These are phyloP conservation scores for Champsocephalus esox DNA, from an alignment of 2,797 vertebrate species.

Conservation along the genomic window DNA sequence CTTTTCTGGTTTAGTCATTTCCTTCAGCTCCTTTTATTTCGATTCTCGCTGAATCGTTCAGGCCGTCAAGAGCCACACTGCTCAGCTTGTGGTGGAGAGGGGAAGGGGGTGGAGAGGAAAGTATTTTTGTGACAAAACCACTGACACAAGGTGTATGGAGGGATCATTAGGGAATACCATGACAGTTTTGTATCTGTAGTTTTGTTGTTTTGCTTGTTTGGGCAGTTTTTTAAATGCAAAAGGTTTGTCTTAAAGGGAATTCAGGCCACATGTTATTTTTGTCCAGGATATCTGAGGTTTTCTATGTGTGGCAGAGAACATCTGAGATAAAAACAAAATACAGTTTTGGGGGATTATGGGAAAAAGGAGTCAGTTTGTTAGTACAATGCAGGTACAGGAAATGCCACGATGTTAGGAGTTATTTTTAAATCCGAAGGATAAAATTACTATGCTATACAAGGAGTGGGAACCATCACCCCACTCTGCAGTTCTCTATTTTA, in stretches of 20 bases:
- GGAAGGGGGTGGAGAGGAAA: neutral
- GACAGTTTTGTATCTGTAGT: conserved; percentile 26
- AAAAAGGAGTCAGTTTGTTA: conserved; percentile 25
- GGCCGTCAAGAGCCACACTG: conserved; percentile 9
- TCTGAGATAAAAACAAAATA: conserved; percentile 16
- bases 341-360: conserved; percentile 21
- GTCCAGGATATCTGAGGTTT: conserved; percentile 47
- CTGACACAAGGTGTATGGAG: conserved; percentile 11
- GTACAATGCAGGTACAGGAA: neutral
- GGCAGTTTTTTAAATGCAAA: conserved; percentile 20
- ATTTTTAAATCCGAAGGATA: neutral
- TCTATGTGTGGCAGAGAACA: conserved; percentile 18
- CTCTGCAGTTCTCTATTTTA: neutral
- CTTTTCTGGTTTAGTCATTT: conserved; percentile 4
- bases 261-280: conserved; percentile 56
- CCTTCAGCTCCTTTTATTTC: conserved; percentile 37
- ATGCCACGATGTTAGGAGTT: neutral
- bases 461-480: neutral
- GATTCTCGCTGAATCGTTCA: conserved; percentile 14
- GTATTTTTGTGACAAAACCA: conserved; percentile 40
- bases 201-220: conserved; percentile 30
- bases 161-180: conserved; percentile 39
- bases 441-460: neutral
- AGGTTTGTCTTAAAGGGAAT: conserved; percentile 32
- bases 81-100: neutral